Conservation (phyloP, 1,140 invertebrate species). For the Drosophila ambigua region DNA sequence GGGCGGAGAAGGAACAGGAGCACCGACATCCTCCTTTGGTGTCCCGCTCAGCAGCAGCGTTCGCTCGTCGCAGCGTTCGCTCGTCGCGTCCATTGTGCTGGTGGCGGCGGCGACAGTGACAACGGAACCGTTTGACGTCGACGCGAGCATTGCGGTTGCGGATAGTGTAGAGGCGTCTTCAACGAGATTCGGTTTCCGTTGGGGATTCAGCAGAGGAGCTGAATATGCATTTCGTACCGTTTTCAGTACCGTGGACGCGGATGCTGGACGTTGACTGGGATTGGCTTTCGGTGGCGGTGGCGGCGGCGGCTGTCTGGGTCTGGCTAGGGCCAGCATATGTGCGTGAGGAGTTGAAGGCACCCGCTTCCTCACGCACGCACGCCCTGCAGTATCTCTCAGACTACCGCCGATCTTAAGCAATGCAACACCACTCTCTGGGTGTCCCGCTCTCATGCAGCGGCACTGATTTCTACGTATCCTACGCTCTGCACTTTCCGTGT, state of each 20-base stretch:
- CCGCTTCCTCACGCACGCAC: conserved; percentile 12
- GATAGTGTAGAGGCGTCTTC: conserved; percentile 10
- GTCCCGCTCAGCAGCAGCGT: conserved; percentile 58
- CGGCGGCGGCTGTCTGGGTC: conserved; percentile 36
- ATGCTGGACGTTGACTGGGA: conserved; percentile 38
- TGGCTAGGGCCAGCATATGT: conserved; percentile 64
- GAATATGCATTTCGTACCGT: not conserved
- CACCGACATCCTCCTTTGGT: conserved; percentile 26
- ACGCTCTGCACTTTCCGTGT: too few species aligned
- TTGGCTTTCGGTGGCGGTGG: conserved; percentile 37
- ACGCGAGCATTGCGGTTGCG: conserved; percentile 60
- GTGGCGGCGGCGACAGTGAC: conserved; percentile 15
- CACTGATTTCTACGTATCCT: too few species aligned
- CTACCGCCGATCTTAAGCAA: too few species aligned
- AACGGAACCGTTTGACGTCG: conserved; percentile 30
- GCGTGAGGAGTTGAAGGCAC: conserved; percentile 53
- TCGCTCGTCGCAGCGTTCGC: conserved; percentile 70
- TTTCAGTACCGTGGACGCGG: not conserved
- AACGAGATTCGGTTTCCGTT: conserved; percentile 5
- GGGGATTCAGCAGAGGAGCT: conserved; percentile 27
- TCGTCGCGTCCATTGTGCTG: conserved; percentile 20
- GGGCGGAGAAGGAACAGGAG: conserved; percentile 49
- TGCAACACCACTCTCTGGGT: too few species aligned
- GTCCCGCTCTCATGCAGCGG: too few species aligned
- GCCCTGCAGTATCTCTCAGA: not conserved